Evolutionary conservation across 53 echinoderm and acorn worm genomes (phyloP), one percentile per base, ranked within the genome.

Genomic region (Stichopus horrens): DNA sequence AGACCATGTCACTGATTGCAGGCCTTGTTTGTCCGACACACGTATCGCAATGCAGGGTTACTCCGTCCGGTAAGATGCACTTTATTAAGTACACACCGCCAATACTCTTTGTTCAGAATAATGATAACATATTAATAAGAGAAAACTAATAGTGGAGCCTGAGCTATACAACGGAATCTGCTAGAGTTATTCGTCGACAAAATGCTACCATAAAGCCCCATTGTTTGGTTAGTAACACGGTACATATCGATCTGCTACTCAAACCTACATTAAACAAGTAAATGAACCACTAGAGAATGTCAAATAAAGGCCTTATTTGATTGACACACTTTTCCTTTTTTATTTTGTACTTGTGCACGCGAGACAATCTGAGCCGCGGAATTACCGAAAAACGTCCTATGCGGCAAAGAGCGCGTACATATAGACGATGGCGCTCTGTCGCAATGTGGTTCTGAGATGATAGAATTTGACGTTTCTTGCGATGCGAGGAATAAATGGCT

Each of bases 221-320:
- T 7, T 85, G 85, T 85, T 85, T 85, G 85, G 16, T 65, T 16
- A 85, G 85, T 63, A 52, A 85, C 85, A 85, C 66, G 65, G 85
- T 53, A 59, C 59, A 23, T 85, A 85, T 85, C 59, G 85, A 85
- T 85, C 85, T 59, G 85, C 59, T 85, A 85, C 85, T 85, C 85
- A 59, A 85, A 85, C 85, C 85, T 85, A 85, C 66, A 85, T 85
- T 85, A 85, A 85, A 85, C 85, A 85, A 58, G 85, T 52, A 85
- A 85, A 85, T 60, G 85, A 67, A 85, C 60, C 85, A 63, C 37
- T 37, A 60, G 85, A 67, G 67, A 52, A 63, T 59, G 37, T 85
- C 85, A 85, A 85, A 85, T 85, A 85, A 67, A 85, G 58, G 51
- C 5, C 57, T 7, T 85, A 65, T 85, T 85, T 85, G 85, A 85